Conservation (phyloP, 2,888 invertebrate species). For the Odontomyia ornata region DNA sequence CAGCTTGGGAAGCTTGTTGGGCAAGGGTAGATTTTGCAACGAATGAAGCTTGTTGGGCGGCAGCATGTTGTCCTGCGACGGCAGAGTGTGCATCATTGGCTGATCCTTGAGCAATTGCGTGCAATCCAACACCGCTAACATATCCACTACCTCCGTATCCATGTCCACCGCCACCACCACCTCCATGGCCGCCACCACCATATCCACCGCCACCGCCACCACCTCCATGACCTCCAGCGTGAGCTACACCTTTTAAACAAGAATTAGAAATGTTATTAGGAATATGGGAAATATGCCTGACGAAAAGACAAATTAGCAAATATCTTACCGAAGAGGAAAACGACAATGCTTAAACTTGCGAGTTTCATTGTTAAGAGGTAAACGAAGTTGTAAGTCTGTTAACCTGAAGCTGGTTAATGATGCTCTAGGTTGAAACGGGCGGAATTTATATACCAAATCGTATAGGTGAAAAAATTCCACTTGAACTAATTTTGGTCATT, state of each 20-base stretch:
- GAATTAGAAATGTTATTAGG: no score
- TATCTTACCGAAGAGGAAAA: conserved; percentile 29
- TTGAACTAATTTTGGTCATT: no score
- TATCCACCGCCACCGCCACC: neutral
- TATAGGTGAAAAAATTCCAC: no score
- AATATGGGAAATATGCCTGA: no score
- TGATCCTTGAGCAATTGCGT: conserved; percentile 77
- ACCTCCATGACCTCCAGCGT: neutral
- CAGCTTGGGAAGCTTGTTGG: conserved; percentile 75
- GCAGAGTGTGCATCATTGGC: conserved; percentile 81
- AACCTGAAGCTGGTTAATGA: conserved; percentile 11
- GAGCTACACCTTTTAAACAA: no score
- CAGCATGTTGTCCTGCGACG: conserved; percentile 77
- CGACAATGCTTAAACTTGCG: conserved; percentile 27
- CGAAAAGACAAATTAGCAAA: no score
- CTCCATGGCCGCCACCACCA: neutral
- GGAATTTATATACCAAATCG: conserved; percentile 15
- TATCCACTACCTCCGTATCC: neutral
- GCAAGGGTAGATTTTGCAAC: conserved; percentile 78
- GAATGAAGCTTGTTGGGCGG: conserved; percentile 72
- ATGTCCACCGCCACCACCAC: neutral
- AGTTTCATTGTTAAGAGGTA: conserved; percentile 37
- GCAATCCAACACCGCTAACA: conserved; percentile 66
- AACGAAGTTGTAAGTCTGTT: conserved; percentile 2
- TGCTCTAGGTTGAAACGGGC: neutral